Conservation (phyloP, 2,113 vertebrate genomes). For the Chloroceryle aenea region DNA sequence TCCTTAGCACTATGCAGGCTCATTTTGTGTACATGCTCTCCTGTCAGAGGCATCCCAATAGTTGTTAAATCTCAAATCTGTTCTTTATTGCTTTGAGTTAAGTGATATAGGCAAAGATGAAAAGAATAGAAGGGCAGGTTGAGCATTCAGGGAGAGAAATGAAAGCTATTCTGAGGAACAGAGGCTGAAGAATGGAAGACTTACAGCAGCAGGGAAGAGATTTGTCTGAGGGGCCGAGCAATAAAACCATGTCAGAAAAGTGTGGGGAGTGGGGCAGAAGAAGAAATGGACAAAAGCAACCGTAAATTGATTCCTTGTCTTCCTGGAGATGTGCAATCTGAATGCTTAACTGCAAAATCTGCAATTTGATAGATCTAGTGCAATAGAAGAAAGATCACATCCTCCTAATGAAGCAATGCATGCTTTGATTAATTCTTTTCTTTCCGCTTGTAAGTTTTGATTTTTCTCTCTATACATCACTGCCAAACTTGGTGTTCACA, state of each 20-base stretch:
- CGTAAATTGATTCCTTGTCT: conserved; percentile 28
- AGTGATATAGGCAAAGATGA: background rate
- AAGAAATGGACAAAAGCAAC: background rate
- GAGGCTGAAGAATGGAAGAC: conserved; percentile 18
- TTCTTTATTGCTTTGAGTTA: conserved; percentile 31
- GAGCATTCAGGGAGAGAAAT: conserved; percentile 32
- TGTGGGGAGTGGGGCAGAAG: background rate
- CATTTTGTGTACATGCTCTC: background rate
- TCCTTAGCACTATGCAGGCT: background rate
- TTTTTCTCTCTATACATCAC: conserved; percentile 1
- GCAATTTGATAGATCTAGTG: conserved; percentile 42
- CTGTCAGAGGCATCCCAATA: conserved; percentile 21
- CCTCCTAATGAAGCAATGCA: conserved; percentile 6
- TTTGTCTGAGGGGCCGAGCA: conserved; percentile 33
- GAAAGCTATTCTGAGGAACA: conserved; percentile 7
- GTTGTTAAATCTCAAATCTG: conserved; percentile 14
- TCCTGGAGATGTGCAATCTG: conserved; percentile 32
- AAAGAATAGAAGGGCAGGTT: conserved; percentile 40
- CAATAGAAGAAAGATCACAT: background rate
- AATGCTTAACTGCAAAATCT: conserved; percentile 41
- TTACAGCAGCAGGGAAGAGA: background rate
- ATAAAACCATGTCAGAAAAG: background rate
- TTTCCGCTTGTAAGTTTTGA: background rate
- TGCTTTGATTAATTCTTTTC: background rate
- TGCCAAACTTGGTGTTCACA: background rate